Evolutionary conservation across 1,140 invertebrate species (phyloP).

Genomic region (Hylaeus volcanicus): DNA sequence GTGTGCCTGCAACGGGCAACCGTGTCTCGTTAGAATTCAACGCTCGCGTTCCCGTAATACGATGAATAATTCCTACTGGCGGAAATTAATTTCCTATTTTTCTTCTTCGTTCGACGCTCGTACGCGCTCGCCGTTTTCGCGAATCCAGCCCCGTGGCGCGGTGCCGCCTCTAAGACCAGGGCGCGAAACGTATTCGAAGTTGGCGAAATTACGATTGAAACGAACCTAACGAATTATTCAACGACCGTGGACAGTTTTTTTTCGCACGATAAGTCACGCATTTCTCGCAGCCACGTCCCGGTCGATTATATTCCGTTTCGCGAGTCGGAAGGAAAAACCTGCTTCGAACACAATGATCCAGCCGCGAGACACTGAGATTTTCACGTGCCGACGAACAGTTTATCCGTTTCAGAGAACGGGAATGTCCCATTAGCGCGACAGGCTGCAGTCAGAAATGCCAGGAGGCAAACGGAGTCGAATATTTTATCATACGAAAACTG

Average conservation of each 20-base stretch:
- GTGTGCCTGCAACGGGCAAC: background rate
- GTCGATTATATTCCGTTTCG: background rate
- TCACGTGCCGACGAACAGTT: background rate
- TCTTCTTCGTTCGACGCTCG: background rate
- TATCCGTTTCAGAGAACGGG: too few relatives aligned
- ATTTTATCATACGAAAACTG: too few relatives aligned
- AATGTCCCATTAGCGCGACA: too few relatives aligned
- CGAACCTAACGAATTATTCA: background rate
- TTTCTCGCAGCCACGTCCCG: background rate
- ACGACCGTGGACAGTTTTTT: background rate
- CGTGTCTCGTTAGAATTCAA: slow-evolving; percentile 45
- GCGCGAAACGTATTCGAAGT: too few relatives aligned
- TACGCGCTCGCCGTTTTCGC: background rate
- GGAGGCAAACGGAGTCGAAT: too few relatives aligned
- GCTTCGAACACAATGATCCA: background rate
- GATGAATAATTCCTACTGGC: slow-evolving; percentile 48
- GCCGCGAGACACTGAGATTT: background rate
- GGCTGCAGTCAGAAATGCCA: too few relatives aligned
- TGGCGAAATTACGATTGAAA: too few relatives aligned
- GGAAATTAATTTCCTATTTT: slow-evolving; percentile 46
- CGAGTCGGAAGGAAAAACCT: background rate
- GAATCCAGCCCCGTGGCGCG: too few relatives aligned
- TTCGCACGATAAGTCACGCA: background rate
- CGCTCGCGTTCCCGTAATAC: slow-evolving; percentile 42
- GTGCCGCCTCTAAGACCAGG: background rate